Evolutionary conservation across 1,140 invertebrate genomes (phyloP), one percentile per base, ranked within the genome.

Genomic region (Micrasema longulum): DNA sequence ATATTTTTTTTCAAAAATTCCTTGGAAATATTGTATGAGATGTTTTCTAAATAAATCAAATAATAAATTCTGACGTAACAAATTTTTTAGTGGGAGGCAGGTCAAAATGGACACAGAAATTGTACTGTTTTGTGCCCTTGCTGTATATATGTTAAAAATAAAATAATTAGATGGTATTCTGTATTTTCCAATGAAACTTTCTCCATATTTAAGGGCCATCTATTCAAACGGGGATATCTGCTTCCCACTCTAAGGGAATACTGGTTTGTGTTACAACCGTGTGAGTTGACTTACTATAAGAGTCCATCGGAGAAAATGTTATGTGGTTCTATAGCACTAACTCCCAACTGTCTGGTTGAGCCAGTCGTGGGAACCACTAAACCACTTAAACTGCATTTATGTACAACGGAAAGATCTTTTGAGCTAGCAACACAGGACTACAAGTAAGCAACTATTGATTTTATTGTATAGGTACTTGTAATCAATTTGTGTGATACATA

Each of bases 231-330:
- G 75, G 92, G 92, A 1, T 92, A 91, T 76, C 84, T 93, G 5
- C 80, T 94, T 57, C 91, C 91, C 9, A 91, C 89, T 1, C 89
- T 92, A 83, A 86, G 89, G n/a, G 92, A 92, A 70, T 90, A 92
- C 78, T 93, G 92, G 90, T 93, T 93, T 79, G 91, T 94, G 1
- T 81, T 95, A 4, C 88, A 90, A 66, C 91, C 92, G 3, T 89
- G 88, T 18, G 89, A 91, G 73, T 82, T 94, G n/a, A 87, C 85
- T 0, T 94, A 93, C 79, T 94, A 90, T 80, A 91, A 92, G 80
- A 89, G 87, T 76, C 88, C 88, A 5, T 87, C 89, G 2, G 90
- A 93, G 79, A 91, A 89, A 76, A 91, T 93, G 20, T 83, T 89
- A 43, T 91, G 91, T 74, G 92, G 91, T 5, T 81, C 87, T 4